phyloP scores from a whole-genome alignment of 2,113 vertebrate species.

The Pungitius pungitius region DNA sequence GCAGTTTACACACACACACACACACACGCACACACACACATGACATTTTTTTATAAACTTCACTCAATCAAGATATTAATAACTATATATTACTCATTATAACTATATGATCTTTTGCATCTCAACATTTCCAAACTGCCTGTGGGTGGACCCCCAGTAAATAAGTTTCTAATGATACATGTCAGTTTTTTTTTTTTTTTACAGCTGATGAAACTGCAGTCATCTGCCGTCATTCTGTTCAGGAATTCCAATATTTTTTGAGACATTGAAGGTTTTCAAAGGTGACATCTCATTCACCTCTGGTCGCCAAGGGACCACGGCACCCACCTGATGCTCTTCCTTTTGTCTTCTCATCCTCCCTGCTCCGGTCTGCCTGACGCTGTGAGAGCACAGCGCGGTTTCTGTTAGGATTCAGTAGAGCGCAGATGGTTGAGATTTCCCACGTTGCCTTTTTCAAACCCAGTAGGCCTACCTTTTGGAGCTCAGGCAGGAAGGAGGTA shows the following conservation, averaged over 20 bases:
- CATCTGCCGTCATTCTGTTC: not conserved
- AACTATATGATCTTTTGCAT: too few species aligned
- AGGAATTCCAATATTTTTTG: slow-evolving; percentile 6
- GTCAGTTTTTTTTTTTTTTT: too few species aligned
- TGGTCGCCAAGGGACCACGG: slow-evolving; percentile 7
- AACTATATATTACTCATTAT: too few species aligned
- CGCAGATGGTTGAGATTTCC: slow-evolving; percentile 22
- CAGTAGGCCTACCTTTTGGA: slow-evolving; percentile 4
- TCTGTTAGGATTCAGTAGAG: slow-evolving; percentile 2
- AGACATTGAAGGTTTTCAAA: slow-evolving; percentile 7
- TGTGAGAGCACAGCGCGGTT: not conserved
- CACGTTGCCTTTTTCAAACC: slow-evolving; percentile 20
- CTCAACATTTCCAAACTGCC: too few species aligned
- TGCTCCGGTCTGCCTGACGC: slow-evolving; percentile 5
- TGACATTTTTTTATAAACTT: too few species aligned
- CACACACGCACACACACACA: too few species aligned
- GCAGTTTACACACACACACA: too few species aligned
- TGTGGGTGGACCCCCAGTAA: too few species aligned
- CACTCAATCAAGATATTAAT: too few species aligned
- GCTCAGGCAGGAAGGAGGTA: not conserved
- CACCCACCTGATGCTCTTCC: slow-evolving; percentile 24
- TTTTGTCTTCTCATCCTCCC: slow-evolving; percentile 22
- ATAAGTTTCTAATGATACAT: too few species aligned
- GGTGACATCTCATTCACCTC: slow-evolving; percentile 27
- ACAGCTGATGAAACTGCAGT: too few species aligned